A percentile compares a stretch with the other conserved stretches of the same genome.
Evolutionary conservation across 92 coral and sea anemone genomes (phyloP).

Genomic region (Porites rus): DNA sequence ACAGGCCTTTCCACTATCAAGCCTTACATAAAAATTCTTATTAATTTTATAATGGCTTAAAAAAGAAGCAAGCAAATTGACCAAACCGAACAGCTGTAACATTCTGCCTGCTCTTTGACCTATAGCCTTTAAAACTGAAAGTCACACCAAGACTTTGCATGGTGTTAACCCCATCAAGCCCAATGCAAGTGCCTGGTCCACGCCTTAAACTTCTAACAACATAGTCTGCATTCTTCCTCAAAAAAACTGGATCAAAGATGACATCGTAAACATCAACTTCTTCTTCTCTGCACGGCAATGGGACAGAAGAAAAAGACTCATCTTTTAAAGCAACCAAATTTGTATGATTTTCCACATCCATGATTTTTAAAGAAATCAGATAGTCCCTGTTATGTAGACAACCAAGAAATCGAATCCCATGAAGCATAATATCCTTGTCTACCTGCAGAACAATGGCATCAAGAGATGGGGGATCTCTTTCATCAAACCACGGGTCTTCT

Average conservation of each 20-base stretch:
- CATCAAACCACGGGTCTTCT: neutral
- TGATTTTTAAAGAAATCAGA: neutral
- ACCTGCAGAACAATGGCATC: neutral
- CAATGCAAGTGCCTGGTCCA: neutral
- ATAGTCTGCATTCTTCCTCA: neutral
- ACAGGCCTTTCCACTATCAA: no score
- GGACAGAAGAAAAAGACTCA: neutral
- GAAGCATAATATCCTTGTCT: conserved; percentile 2
- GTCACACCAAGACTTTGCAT: neutral
- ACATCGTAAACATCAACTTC: neutral
- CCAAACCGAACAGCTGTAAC: neutral
- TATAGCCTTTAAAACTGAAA: neutral
- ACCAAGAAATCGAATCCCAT: conserved; percentile 20
- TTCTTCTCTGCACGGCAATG: neutral
- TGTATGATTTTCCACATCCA: neutral
- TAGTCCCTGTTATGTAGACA: neutral
- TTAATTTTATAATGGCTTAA: neutral
- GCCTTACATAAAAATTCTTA: no score
- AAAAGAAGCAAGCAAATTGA: neutral
- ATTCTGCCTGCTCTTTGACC: neutral
- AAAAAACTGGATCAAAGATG: conserved; percentile 3
- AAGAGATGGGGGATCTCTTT: neutral
- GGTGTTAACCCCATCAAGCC: neutral
- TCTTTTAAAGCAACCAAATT: no score
- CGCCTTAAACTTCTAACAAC: neutral